Evolutionary conservation across 1,140 invertebrate genomes (phyloP).

Genomic region (Drosophila fuyamai): DNA sequence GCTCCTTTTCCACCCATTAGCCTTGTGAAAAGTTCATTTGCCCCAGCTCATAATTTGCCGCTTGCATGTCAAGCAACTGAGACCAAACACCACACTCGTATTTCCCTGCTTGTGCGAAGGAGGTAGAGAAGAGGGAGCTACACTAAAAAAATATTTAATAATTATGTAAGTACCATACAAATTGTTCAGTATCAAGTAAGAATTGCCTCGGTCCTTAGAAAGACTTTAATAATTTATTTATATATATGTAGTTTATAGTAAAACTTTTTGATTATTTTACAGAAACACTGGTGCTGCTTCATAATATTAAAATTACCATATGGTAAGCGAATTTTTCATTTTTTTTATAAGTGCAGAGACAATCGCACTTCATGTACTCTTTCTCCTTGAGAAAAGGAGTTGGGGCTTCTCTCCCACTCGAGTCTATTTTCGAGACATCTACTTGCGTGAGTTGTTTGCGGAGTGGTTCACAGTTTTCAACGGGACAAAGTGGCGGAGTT

Average conservation of each 20-base stretch:
- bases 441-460: slow-evolving; percentile 38
- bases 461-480: slow-evolving; percentile 8
- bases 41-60: slow-evolving; percentile 76
- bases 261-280: background rate
- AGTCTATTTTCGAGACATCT: slow-evolving; percentile 68
- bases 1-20: slow-evolving; percentile 49
- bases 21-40: slow-evolving; percentile 82
- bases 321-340: background rate
- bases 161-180: too few relatives aligned
- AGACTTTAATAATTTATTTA: too few relatives aligned
- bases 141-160: background rate
- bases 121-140: slow-evolving; percentile 10
- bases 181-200: too few relatives aligned
- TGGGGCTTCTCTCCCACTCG: slow-evolving; percentile 51
- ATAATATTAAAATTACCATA: background rate
- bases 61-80: slow-evolving; percentile 72
- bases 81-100: slow-evolving; percentile 59
- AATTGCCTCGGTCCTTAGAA: too few relatives aligned
- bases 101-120: slow-evolving; percentile 43
- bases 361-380: slow-evolving; percentile 36
- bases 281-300: background rate
- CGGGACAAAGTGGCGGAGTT: background rate
- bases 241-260: too few relatives aligned
- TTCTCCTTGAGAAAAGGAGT: slow-evolving; percentile 34
- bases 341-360: slow-evolving; percentile 24